Percentiles rank a stretch among this genome's conserved stretches.
phyloP scores from a whole-genome alignment of 2,113 vertebrate species.

The Trachemys scripta region DNA sequence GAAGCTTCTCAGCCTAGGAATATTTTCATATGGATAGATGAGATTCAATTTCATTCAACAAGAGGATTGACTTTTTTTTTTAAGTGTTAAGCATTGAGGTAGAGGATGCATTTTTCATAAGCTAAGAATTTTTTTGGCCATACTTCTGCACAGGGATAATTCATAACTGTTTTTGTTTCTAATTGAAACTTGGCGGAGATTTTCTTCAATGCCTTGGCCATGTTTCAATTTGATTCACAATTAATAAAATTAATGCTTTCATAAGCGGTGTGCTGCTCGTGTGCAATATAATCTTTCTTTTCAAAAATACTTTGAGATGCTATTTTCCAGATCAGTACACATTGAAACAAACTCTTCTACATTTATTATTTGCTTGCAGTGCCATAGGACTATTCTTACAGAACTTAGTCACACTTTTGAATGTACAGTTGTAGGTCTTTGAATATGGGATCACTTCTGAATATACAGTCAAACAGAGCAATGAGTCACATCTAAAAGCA shows the following conservation, averaged over 20 bases:
- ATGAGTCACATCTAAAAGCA: background rate
- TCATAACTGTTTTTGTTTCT: background rate
- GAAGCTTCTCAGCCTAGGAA: background rate
- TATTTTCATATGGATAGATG: background rate
- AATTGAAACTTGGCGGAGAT: background rate
- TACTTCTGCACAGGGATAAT: rapidly evolving
- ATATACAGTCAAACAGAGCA: background rate
- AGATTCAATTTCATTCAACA: background rate
- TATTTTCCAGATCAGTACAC: rapidly evolving
- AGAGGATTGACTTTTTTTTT: background rate
- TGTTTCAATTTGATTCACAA: background rate
- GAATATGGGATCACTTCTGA: background rate
- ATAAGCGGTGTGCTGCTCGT: background rate
- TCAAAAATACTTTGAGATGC: too few relatives aligned
- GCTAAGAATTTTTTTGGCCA: background rate
- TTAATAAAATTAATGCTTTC: background rate
- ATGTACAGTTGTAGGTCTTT: background rate
- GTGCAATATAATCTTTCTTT: background rate
- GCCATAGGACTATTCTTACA: background rate
- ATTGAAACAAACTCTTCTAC: background rate
- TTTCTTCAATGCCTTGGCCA: rapidly evolving
- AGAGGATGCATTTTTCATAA: background rate
- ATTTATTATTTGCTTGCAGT: background rate
- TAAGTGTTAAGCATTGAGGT: background rate
- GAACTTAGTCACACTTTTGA: background rate